A percentile compares a stretch with the other conserved stretches of the same genome.
These are phyloP conservation scores for Icerya purchasi DNA, from an alignment of 2,888 invertebrate species.

Conservation along the genomic window DNA sequence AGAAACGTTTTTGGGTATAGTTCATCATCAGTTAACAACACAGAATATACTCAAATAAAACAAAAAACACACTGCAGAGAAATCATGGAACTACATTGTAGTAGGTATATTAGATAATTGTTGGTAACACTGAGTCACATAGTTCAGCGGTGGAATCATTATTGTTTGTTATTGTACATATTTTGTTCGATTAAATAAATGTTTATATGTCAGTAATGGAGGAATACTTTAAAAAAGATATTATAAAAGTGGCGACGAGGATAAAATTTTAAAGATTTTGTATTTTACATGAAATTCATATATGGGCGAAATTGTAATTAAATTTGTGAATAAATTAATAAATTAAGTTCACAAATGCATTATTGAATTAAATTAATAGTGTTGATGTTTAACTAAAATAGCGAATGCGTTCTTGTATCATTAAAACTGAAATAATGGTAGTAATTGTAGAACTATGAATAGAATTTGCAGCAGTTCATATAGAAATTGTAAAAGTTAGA, in stretches of 20 bases:
- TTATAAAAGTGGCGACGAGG: neutral
- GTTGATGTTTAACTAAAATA: neutral
- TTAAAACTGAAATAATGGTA: neutral
- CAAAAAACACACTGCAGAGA: too few species aligned
- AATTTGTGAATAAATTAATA: neutral
- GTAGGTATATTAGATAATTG: neutral
- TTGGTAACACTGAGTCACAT: neutral
- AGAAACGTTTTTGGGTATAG: too few species aligned
- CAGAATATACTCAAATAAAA: too few species aligned
- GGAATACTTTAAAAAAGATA: neutral
- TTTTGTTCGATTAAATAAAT: neutral
- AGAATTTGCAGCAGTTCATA: neutral
- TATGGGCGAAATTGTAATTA: neutral
- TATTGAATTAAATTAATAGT: neutral
- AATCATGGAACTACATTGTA: too few species aligned
- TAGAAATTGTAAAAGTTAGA: neutral
- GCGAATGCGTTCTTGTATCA: neutral
- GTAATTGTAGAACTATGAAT: neutral
- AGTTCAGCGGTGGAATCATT: neutral
- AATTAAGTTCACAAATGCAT: neutral
- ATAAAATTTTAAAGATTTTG: neutral
- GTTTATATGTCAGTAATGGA: constrained; percentile 1
- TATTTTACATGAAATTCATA: neutral
- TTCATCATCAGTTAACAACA: too few species aligned
- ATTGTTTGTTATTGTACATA: neutral